Evolutionary conservation across 2,888 invertebrate species (phyloP), one percentile per base, ranked within the genome.

Genomic region (Plagiodera versicolora): DNA sequence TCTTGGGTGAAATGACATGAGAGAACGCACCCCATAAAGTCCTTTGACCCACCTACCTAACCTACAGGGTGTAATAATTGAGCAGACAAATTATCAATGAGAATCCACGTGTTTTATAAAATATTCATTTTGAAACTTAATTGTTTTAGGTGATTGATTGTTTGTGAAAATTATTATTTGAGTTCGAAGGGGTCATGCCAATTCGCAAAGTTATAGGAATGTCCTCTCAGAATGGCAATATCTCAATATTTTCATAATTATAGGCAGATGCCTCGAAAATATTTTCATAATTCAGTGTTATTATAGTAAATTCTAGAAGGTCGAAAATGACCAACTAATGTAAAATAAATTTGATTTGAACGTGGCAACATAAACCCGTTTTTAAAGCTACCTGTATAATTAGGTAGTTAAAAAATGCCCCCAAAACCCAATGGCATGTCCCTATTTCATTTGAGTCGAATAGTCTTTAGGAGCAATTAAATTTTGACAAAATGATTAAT

Each of bases 401-500:
- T 74, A 74, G 67, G 70, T 70, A 69, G 68, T 71, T 73, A 70
- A 70, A 70, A 70, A 69, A 67, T 67, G 66, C 68, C 70, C 68
- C 67, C 71, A 70, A 70, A 65, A 70, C 67, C 63, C 64, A 66
- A 66, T 72, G 66, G 67, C 66, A 69, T 70, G 71, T 72, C 71
- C 72, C 71, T 70, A 68, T 69, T 71, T 70, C 71, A 70, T 70
- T 70, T 70, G 66, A 68, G 60, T 68, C 63, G 65, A 69, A 69
- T 70, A 72, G 72, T 71, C 72, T 75, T 76, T 72, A 73, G 68
- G 72, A 72, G 76, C 77, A 76, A 78, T 78, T 78, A 78, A 76
- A 75, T 74, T 76, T 76, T 76, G 77, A 77, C 77, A 78, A 77
- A 76, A 78, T 78, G 77, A 78, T 78, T 77, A 77, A 78, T 78